phyloP scores from a whole-genome alignment of 2,797 vertebrate genomes.

The Gymnoscopelus microlampas region DNA sequence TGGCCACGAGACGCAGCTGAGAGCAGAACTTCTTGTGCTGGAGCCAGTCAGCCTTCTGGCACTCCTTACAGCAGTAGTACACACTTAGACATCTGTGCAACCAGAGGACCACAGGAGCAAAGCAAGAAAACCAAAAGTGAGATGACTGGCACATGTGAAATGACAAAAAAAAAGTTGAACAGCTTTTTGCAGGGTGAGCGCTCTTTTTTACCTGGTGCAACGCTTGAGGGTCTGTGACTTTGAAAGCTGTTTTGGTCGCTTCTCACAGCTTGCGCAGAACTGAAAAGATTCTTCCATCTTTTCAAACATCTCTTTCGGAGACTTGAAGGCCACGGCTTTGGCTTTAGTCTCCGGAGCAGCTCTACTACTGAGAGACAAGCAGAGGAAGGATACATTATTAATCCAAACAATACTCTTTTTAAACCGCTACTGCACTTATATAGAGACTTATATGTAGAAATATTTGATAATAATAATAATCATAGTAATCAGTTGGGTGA shows the following conservation, averaged over 20 bases:
- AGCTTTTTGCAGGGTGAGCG: neutral
- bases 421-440: neutral
- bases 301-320: slow-evolving; percentile 93
- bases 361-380: slow-evolving; percentile 76
- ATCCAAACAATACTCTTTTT: neutral
- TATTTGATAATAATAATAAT: neutral
- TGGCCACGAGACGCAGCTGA: slow-evolving; percentile 84
- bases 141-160: neutral
- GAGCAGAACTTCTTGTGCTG: slow-evolving; percentile 89
- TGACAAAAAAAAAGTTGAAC: neutral
- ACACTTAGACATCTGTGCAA: slow-evolving; percentile 89
- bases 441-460: neutral
- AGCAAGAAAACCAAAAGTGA: neutral
- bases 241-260: slow-evolving; percentile 76
- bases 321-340: slow-evolving; percentile 75
- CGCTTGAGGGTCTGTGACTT: slow-evolving; percentile 84
- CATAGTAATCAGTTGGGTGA: no score
- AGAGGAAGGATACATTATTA: neutral
- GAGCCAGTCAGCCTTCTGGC: slow-evolving; percentile 90
- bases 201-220: slow-evolving; percentile 86
- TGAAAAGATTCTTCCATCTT: slow-evolving; percentile 94
- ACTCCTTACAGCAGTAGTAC: slow-evolving; percentile 90
- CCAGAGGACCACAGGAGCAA: slow-evolving; percentile 2
- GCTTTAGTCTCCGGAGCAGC: slow-evolving; percentile 71
- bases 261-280: slow-evolving; percentile 87